Evolutionary conservation across 2,888 invertebrate genomes (phyloP).

Genomic region (Notodonta dromedarius): DNA sequence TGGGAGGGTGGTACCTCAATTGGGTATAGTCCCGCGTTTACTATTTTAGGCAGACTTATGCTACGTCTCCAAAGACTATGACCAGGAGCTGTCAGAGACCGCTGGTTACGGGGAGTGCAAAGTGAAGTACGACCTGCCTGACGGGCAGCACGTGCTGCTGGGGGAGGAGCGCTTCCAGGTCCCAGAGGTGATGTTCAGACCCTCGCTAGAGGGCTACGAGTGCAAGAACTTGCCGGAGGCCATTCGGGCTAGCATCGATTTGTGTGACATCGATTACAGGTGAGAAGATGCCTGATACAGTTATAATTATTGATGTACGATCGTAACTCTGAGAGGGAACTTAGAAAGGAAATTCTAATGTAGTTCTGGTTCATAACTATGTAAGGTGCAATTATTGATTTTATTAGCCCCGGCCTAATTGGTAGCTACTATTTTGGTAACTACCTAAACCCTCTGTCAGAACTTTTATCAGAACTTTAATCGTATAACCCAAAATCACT

Average conservation of each 20-base stretch:
- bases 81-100: conserved; percentile 36
- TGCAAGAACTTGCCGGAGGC: conserved; percentile 89
- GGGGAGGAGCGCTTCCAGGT: conserved; percentile 92
- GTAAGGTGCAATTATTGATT: too few relatives aligned
- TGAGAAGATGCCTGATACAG: conserved; percentile 7
- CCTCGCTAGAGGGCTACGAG: conserved; percentile 90
- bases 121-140: conserved; percentile 92
- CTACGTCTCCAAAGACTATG: conserved; percentile 57
- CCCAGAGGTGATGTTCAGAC: conserved; percentile 93
- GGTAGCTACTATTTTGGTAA: too few relatives aligned
- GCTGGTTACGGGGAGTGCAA: conserved; percentile 89
- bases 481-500: too few relatives aligned
- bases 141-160: conserved; percentile 91
- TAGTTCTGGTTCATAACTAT: too few relatives aligned
- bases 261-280: conserved; percentile 88
- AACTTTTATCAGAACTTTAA: too few relatives aligned
- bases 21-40: too few relatives aligned
- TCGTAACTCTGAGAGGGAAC: too few relatives aligned
- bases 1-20: too few relatives aligned
- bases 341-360: too few relatives aligned
- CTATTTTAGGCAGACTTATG: conserved; percentile 59
- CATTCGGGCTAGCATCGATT: conserved; percentile 83
- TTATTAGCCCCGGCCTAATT: too few relatives aligned
- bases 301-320: not conserved
- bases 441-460: too few relatives aligned